phyloP scores from a whole-genome alignment of 2,888 invertebrate genomes.

The Perithous albicinctus region DNA sequence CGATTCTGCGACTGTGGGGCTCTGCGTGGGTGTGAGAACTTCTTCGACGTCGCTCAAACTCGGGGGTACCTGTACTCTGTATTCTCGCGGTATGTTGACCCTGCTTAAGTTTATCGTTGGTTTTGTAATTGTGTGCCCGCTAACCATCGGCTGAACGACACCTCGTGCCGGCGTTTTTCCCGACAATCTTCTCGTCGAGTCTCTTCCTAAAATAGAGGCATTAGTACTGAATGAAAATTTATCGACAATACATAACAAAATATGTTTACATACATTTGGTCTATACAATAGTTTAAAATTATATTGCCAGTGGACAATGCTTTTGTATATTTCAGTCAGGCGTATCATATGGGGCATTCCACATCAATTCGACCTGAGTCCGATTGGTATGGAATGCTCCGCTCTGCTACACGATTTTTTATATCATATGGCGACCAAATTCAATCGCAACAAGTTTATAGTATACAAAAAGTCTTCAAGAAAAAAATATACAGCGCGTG shows the following conservation, averaged over 20 bases:
- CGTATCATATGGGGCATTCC: no score
- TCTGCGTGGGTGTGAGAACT: conserved; percentile 67
- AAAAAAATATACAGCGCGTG: no score
- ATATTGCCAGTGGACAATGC: no score
- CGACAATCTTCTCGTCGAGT: conserved; percentile 74
- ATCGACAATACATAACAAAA: no score
- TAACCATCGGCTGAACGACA: conserved; percentile 83
- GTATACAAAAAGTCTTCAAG: no score
- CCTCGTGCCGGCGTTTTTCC: conserved; percentile 80
- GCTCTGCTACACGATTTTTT: no score
- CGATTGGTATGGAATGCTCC: no score
- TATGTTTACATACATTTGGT: no score
- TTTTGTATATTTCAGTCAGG: no score
- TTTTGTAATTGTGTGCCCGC: conserved; percentile 83
- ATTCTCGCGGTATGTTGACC: conserved; percentile 79
- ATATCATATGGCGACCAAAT: neutral
- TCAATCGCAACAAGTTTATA: neutral
- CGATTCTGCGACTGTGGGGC: conserved; percentile 50
- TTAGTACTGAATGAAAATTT: no score
- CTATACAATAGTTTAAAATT: no score
- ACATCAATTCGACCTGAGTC: no score
- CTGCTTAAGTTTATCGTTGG: conserved; percentile 82
- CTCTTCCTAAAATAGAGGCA: conserved; percentile 73
- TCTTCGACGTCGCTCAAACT: conserved; percentile 80
- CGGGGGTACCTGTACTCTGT: conserved; percentile 73